Percentiles rank a stretch among this genome's conserved stretches.
Conservation (phyloP, 2,888 invertebrate species). For the Tiphia femorata region DNA sequence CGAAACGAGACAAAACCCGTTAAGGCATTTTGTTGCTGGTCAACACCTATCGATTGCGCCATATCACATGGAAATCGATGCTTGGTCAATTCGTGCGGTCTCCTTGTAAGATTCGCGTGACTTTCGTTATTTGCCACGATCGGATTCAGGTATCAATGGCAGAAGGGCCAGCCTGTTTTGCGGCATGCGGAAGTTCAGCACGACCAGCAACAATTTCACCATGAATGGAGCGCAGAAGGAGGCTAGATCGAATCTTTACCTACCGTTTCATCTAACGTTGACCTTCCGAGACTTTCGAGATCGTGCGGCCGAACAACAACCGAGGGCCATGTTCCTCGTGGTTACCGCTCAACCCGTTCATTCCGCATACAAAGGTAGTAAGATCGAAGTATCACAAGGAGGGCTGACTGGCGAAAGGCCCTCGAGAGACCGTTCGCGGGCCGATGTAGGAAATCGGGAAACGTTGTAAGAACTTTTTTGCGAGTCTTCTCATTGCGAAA, state of each 20-base stretch:
- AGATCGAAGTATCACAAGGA: conserved; percentile 18
- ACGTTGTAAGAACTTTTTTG: no score
- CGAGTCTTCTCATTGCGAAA: no score
- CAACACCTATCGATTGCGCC: no score
- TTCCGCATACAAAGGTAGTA: conserved; percentile 83
- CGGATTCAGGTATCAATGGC: conserved; percentile 36
- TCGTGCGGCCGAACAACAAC: conserved; percentile 69
- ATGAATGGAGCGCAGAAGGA: conserved; percentile 65
- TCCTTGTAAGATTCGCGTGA: no score
- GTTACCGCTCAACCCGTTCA: conserved; percentile 81
- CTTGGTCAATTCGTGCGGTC: no score
- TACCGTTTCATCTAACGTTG: conserved; percentile 81
- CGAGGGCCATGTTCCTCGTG: conserved; percentile 66
- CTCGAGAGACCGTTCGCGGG: conserved; percentile 1
- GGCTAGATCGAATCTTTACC: conserved; percentile 72
- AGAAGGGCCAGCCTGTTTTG: conserved; percentile 71
- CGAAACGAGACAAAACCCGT: no score
- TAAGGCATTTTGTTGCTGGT: no score
- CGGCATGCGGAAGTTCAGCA: conserved; percentile 77
- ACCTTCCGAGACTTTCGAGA: conserved; percentile 74
- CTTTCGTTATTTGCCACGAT: no score
- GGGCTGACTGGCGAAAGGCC: conserved; percentile 23
- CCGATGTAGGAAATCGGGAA: no score
- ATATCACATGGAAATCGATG: no score
- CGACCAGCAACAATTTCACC: conserved; percentile 3